phyloP scores from a whole-genome alignment of 2,888 invertebrate genomes.

The Megalurothrips usitatus region DNA sequence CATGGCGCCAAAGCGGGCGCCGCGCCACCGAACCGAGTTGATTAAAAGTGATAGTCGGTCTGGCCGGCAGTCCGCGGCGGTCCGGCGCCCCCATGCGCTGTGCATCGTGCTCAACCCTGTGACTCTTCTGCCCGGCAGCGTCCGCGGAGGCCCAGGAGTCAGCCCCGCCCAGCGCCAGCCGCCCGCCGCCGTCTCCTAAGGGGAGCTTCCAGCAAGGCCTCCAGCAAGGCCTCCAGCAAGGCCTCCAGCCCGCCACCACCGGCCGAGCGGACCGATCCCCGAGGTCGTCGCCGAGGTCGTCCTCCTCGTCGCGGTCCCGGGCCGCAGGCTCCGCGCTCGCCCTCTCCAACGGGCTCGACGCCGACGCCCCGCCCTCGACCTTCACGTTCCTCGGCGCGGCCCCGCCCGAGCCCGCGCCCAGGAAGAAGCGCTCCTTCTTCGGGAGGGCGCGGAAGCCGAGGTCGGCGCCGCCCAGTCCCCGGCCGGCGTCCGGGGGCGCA shows the following conservation, averaged over 20 bases:
- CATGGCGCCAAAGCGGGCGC: too few relatives aligned
- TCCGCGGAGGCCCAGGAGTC: neutral
- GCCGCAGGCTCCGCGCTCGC: neutral
- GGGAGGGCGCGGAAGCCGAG: neutral
- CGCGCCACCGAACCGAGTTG: too few relatives aligned
- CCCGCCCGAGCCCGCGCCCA: neutral
- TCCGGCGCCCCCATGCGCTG: too few relatives aligned
- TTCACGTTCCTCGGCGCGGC: neutral
- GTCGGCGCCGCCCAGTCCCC: slow-evolving; percentile 1
- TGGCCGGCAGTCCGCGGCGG: too few relatives aligned
- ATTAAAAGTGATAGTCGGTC: too few relatives aligned
- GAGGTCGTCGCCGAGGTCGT: slow-evolving; percentile 4
- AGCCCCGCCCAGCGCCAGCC: neutral
- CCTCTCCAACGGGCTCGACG: slow-evolving; percentile 11
- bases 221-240: neutral
- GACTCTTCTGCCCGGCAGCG: neutral
- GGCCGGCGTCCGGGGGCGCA: neutral
- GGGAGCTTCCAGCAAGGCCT: neutral
- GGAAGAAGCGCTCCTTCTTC: slow-evolving; percentile 9
- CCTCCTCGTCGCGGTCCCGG: neutral
- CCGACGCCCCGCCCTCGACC: neutral
- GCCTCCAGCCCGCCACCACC: neutral
- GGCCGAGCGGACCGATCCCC: slow-evolving; percentile 9
- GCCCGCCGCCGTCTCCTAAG: neutral
- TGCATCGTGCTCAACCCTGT: too few relatives aligned